Conservation (phyloP, 2,113 vertebrate genomes). For the Mionectes macconnelli region DNA sequence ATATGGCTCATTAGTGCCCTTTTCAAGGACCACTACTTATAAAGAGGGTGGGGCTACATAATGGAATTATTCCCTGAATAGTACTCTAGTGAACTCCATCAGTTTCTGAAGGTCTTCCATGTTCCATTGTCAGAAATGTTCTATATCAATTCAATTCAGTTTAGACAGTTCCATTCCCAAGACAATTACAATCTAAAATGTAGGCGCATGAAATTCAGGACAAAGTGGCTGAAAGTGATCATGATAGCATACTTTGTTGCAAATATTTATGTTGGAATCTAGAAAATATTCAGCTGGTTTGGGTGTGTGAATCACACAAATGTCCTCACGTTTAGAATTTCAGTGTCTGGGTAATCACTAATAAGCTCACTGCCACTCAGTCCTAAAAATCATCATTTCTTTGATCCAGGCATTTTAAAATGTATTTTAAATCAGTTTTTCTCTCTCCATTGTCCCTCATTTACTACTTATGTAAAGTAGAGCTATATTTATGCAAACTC, state of each 20-base stretch:
- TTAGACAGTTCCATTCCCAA: not conserved
- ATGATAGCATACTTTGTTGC: not conserved
- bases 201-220: not conserved
- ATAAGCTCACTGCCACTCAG: not conserved
- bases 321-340: not conserved
- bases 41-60: not conserved
- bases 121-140: not conserved
- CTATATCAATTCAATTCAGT: not conserved
- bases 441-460: not conserved
- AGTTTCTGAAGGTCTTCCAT: not conserved
- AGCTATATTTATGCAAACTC: conserved; percentile 24
- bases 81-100: not conserved
- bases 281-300: not conserved
- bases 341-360: not conserved
- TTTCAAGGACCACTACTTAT: not conserved
- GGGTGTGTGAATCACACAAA: not conserved
- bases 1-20: not conserved
- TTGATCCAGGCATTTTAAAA: not conserved
- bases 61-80: not conserved
- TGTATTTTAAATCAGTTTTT: not conserved
- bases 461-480: not conserved
- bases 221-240: not conserved
- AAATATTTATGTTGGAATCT: not conserved
- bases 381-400: not conserved
- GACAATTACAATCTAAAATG: not conserved